A percentile compares a stretch with the other conserved stretches of the same genome.
These are phyloP conservation scores for Prenolepis imparis DNA, from an alignment of 2,888 invertebrate genomes.

Conservation along the genomic window DNA sequence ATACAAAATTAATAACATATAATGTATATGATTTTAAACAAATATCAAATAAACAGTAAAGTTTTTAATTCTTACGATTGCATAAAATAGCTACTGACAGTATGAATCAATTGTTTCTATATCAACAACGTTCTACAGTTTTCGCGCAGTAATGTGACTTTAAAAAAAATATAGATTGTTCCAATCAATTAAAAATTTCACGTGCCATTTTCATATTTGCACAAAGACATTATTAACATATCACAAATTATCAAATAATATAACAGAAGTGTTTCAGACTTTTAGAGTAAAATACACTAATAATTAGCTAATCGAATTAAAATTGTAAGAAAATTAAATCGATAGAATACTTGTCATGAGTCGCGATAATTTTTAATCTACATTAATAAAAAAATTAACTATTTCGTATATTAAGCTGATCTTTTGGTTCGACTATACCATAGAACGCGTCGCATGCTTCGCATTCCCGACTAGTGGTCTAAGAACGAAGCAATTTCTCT, in stretches of 20 bases:
- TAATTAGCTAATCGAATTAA: neutral
- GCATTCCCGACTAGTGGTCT: neutral
- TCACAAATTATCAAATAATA: neutral
- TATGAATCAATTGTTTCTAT: neutral
- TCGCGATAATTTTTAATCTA: neutral
- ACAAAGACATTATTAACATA: neutral
- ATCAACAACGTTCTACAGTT: neutral
- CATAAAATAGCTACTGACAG: neutral
- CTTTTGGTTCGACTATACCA: neutral
- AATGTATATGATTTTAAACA: neutral
- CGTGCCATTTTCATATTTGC: neutral
- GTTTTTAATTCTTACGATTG: neutral
- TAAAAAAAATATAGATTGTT: neutral
- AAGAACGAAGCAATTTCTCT: neutral
- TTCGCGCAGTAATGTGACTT: neutral
- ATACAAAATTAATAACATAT: neutral
- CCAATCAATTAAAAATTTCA: neutral
- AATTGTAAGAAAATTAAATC: neutral
- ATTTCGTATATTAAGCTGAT: neutral
- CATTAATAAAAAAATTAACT: neutral
- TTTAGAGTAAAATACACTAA: neutral
- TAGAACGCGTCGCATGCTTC: conserved; percentile 4
- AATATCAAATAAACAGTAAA: neutral
- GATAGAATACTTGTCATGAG: too few relatives aligned
- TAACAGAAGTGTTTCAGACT: neutral